Evolutionary conservation across 2,113 vertebrate genomes (phyloP).

Genomic region (Eolophus roseicapilla): DNA sequence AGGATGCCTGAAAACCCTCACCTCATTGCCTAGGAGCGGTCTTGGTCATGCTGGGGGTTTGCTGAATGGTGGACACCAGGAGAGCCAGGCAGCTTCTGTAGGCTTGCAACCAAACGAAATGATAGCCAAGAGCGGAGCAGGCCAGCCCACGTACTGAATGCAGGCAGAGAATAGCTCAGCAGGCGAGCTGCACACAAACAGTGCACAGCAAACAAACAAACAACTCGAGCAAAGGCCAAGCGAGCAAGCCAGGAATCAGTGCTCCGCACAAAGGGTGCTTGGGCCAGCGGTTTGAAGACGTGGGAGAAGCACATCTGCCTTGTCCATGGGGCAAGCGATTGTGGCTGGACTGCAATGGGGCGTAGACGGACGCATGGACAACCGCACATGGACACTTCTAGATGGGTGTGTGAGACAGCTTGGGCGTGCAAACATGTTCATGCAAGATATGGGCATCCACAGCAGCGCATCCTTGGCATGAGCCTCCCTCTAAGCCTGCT

Average conservation of each 20-base stretch:
- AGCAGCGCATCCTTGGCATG: accelerated
- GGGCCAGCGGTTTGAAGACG: not conserved
- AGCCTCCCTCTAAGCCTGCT: not conserved
- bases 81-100: not conserved
- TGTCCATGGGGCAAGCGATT: not conserved
- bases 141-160: not conserved
- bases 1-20: not conserved
- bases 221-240: not conserved
- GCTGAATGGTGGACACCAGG: not conserved
- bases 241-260: not conserved
- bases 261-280: not conserved
- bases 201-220: not conserved
- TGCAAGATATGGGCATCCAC: accelerated
- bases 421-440: not conserved
- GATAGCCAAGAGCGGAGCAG: not conserved
- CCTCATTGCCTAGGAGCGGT: not conserved
- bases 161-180: conserved; percentile 58
- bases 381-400: accelerated
- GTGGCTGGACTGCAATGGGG: not conserved
- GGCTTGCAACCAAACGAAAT: not conserved
- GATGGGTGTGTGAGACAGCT: not conserved
- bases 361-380: not conserved
- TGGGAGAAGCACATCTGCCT: not conserved
- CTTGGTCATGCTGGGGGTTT: accelerated
- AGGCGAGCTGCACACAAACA: conserved; percentile 45